Evolutionary conservation across 2,888 invertebrate genomes (phyloP).

Genomic region (Erebia epiphron): DNA sequence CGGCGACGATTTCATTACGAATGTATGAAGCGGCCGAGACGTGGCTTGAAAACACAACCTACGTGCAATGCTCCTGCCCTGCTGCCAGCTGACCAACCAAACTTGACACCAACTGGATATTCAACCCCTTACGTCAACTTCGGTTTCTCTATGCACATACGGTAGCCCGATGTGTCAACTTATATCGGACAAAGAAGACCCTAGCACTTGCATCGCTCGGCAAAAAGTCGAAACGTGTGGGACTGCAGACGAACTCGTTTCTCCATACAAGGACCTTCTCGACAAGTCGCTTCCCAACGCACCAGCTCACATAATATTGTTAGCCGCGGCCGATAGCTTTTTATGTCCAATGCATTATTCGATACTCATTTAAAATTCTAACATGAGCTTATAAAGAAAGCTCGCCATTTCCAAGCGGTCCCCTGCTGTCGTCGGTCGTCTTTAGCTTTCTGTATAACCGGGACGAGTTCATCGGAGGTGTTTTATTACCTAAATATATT

Average conservation of each 20-base stretch:
- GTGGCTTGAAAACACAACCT: constrained; percentile 69
- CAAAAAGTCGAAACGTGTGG: constrained; percentile 82
- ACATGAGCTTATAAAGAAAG: constrained; percentile 80
- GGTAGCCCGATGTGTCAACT: constrained; percentile 54
- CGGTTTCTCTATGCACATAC: constrained; percentile 41
- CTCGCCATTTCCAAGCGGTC: constrained; percentile 76
- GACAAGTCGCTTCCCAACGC: constrained; percentile 77
- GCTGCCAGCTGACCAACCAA: constrained; percentile 54
- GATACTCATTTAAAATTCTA: constrained; percentile 83
- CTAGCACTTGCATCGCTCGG: constrained; percentile 70
- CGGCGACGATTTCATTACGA: constrained; percentile 71
- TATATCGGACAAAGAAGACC: constrained; percentile 58
- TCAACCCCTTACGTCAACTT: constrained; percentile 52
- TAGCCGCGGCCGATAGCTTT: constrained; percentile 80
- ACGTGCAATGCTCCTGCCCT: constrained; percentile 72
- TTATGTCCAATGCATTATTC: constrained; percentile 82
- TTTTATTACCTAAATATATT: constrained; percentile 70
- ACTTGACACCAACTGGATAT: constrained; percentile 49
- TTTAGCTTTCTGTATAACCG: constrained; percentile 38
- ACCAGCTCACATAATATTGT: constrained; percentile 81
- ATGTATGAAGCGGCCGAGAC: constrained; percentile 71
- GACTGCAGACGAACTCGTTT: constrained; percentile 80
- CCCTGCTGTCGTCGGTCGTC: constrained; percentile 74
- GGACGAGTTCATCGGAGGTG: constrained; percentile 45
- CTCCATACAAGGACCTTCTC: constrained; percentile 77